Conservation (phyloP, 2,888 invertebrate genomes). For the Lepetodrilus schrolli region DNA sequence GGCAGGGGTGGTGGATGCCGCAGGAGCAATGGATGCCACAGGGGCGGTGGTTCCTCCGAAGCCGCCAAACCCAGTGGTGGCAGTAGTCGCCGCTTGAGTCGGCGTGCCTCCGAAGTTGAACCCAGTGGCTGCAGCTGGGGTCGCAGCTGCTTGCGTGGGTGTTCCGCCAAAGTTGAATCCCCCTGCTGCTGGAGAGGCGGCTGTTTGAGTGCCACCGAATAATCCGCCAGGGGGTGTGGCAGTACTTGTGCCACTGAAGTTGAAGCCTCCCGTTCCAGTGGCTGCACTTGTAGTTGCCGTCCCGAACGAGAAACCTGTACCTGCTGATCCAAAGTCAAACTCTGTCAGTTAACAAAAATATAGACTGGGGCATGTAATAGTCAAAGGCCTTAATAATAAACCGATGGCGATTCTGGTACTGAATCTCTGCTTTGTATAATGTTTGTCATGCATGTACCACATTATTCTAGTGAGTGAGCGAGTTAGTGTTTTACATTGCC, state of each 20-base stretch:
- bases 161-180: conserved; percentile 34
- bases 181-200: conserved; percentile 25
- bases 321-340: not conserved
- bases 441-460: too few species aligned
- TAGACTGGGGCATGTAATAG: too few species aligned
- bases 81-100: not conserved
- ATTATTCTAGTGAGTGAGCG: too few species aligned
- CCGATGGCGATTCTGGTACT: too few species aligned
- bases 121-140: conserved; percentile 24
- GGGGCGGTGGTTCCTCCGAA: not conserved
- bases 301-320: conserved; percentile 38
- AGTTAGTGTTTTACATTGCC: too few species aligned
- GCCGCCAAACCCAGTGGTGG: not conserved
- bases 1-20: not conserved
- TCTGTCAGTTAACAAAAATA: too few species aligned
- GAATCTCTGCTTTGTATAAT: too few species aligned
- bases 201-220: conserved; percentile 28
- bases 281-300: conserved; percentile 67
- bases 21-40: not conserved
- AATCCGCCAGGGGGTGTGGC: not conserved
- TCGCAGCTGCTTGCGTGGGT: conserved; percentile 3
- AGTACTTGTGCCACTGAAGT: conserved; percentile 9
- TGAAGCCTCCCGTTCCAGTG: conserved; percentile 21
- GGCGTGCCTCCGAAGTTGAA: conserved; percentile 36
- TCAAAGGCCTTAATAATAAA: too few species aligned